Evolutionary conservation across 2,797 vertebrate genomes (phyloP).

Genomic region (Australoheros facetus): DNA sequence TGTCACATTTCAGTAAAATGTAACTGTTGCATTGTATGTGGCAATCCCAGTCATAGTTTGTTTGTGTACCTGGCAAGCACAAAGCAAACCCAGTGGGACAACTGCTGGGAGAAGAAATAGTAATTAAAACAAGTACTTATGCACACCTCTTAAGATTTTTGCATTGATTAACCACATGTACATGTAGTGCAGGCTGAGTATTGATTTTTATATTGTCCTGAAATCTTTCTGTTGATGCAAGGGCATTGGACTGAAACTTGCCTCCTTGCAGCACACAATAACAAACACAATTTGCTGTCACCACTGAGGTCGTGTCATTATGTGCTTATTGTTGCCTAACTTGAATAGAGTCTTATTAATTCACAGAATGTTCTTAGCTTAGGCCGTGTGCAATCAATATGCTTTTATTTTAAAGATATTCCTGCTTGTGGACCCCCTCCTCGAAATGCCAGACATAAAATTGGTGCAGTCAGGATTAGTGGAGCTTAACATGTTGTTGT

Average conservation of each 20-base stretch:
- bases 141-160: slow-evolving; percentile 11
- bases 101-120: not conserved
- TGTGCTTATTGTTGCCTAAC: not conserved
- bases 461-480: slow-evolving; percentile 17
- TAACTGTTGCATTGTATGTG: not conserved
- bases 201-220: not conserved
- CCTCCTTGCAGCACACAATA: not conserved
- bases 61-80: not conserved
- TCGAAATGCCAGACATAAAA: slow-evolving; percentile 9
- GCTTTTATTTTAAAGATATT: not conserved
- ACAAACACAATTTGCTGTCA: not conserved
- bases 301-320: no score
- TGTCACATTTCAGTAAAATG: not conserved
- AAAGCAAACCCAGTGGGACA: not conserved
- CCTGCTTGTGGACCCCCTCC: not conserved
- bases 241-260: not conserved
- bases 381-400: not conserved
- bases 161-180: not conserved
- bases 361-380: not conserved
- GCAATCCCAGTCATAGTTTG: not conserved
- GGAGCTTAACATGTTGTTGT: slow-evolving; percentile 15
- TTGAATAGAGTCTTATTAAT: not conserved
- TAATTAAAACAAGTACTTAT: not conserved
- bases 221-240: not conserved
- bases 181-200: not conserved